These are phyloP conservation scores for Poeciliopsis prolifica DNA, from an alignment of 2,113 vertebrate genomes.

Conservation along the genomic window DNA sequence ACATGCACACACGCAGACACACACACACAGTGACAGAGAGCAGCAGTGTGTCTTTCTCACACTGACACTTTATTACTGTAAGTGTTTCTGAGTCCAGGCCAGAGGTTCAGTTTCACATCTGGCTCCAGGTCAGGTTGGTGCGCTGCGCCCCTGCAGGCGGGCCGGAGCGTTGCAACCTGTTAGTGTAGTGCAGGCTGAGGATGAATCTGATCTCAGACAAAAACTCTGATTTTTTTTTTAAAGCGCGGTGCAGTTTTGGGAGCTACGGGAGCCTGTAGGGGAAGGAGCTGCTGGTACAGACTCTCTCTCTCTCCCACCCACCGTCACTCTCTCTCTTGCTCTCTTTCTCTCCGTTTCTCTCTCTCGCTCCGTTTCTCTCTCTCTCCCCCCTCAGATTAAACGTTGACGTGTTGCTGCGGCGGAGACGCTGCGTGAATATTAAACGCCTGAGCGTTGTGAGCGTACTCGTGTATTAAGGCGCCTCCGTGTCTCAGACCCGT, in stretches of 20 bases:
- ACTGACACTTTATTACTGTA: conserved; percentile 1
- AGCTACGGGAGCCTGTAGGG: too few species aligned
- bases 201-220: too few species aligned
- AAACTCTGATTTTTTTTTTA: too few species aligned
- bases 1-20: neutral
- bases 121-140: neutral
- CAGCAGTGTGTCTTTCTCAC: neutral
- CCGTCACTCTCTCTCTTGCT: too few species aligned
- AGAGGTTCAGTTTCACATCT: neutral
- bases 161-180: neutral
- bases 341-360: too few species aligned
- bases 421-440: neutral
- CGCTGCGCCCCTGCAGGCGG: conserved; percentile 23
- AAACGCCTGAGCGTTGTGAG: neutral
- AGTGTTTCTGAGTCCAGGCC: neutral
- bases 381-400: neutral
- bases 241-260: too few species aligned
- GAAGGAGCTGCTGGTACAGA: too few species aligned
- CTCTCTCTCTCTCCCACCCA: too few species aligned
- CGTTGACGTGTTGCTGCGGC: neutral
- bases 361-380: too few species aligned
- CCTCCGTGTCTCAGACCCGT: conserved; percentile 9
- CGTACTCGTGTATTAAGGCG: neutral
- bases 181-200: too few species aligned
- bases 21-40: neutral